Evolutionary conservation across 2,113 vertebrate species (phyloP), one percentile per base, ranked within the genome.

Genomic region (Toxotes jaculatrix): DNA sequence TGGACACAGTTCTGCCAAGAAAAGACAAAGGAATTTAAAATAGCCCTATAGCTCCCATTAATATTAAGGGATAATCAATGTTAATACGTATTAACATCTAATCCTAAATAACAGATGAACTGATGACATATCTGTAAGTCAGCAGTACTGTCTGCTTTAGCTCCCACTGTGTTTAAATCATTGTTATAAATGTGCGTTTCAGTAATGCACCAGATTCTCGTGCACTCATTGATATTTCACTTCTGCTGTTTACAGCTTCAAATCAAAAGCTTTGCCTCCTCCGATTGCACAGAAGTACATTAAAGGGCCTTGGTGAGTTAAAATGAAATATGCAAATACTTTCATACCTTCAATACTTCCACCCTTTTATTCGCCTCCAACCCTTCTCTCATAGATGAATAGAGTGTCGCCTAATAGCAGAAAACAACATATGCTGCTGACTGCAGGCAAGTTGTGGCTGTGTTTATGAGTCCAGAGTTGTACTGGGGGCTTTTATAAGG

Each of bases 351-450:
- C 8, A 43, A 56, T 19, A 3, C n/a, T 17, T 77, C 38, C 23
- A 21, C 51, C 43, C 11, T 66, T 65, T 80, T 65, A 45, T 63
- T 78, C 0, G 7, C 21, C 67, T 27, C 10, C 42, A 55, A 1
- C 14, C 55, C 51, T 55, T 85, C 40, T 70, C 45, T 80, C 74
- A 61, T 61, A 63, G 73, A 87, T 56, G 69, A 80, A 77, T 70
- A 68, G n/a, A 75, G 68, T 31, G 23, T 42, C 34, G 55, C 74
- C 53, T 63, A 42, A 45, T 19, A 64, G 62, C 68, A 80, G 42
- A 45, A 88, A 84, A 81, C 85, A 90, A 79, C 91, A 90, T 78
- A 85, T 88, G 88, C 79, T 90, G 77, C 82, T 45, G 74, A 80
- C 89, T 86, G 71, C 84, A 90, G 83, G 87, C 86, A 72, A 74